phyloP scores from a whole-genome alignment of 53 echinoderm and acorn worm species.

The Apostichopus leukothele region DNA sequence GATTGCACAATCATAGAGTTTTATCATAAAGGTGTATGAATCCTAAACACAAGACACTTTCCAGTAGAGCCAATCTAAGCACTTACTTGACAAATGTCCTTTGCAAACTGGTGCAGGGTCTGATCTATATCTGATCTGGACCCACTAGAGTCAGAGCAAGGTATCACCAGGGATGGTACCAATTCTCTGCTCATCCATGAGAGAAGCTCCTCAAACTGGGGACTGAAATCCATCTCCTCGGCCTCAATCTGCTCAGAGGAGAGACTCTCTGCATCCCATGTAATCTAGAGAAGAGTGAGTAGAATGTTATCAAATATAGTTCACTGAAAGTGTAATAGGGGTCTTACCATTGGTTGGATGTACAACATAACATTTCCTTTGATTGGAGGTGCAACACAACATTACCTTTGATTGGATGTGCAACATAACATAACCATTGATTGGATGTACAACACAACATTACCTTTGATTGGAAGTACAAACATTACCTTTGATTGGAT shows the following conservation, averaged over 20 bases:
- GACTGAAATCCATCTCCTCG: slow-evolving; percentile 10
- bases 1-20: neutral
- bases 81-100: slow-evolving; percentile 6
- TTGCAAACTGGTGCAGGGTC: slow-evolving; percentile 41
- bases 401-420: too few species aligned
- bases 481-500: too few species aligned
- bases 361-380: too few species aligned
- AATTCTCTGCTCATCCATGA: slow-evolving; percentile 84
- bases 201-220: slow-evolving; percentile 61
- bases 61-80: neutral
- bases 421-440: too few species aligned
- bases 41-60: too few species aligned
- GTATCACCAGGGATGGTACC: slow-evolving; percentile 56
- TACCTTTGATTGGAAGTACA: too few species aligned
- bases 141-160: slow-evolving; percentile 28
- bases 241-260: neutral
- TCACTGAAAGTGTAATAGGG: too few species aligned
- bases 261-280: neutral
- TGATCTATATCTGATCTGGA: neutral
- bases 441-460: too few species aligned
- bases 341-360: too few species aligned
- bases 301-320: too few species aligned
- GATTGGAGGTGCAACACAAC: too few species aligned
- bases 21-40: neutral
- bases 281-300: neutral